Conservation (phyloP, 2,797 vertebrate species). For the Pseudomugil gertrudae region DNA sequence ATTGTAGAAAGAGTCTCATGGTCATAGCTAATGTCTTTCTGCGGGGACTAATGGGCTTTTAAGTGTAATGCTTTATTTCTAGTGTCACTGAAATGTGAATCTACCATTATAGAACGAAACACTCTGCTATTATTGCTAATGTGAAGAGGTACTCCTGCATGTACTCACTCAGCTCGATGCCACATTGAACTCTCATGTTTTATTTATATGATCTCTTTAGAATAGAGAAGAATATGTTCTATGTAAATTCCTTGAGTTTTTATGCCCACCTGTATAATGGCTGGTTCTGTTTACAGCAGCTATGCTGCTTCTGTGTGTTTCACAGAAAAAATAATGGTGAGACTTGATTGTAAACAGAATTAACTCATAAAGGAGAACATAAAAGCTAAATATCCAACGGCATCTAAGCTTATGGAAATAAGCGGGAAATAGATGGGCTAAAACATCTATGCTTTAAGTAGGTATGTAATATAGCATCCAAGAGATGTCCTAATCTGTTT, state of each 20-base stretch:
- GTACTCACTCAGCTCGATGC: conserved; percentile 20
- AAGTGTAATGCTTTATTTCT: conserved; percentile 69
- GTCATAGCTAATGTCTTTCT: conserved; percentile 59
- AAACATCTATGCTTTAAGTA: conserved; percentile 59
- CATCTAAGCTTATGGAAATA: conserved; percentile 36
- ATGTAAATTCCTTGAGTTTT: conserved; percentile 26
- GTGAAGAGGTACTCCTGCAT: conserved; percentile 41
- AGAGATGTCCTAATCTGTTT: conserved; percentile 54
- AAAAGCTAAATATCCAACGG: conserved; percentile 23
- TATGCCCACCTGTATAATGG: conserved; percentile 10
- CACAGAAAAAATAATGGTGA: conserved; percentile 8
- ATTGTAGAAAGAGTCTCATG: conserved; percentile 42
- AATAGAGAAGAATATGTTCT: conserved; percentile 32
- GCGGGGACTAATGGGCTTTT: conserved; percentile 74
- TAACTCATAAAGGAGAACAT: conserved; percentile 15
- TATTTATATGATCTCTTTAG: conserved; percentile 41
- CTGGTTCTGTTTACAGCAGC: background rate
- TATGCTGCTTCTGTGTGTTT: conserved; percentile 21
- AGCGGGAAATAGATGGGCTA: conserved; percentile 51
- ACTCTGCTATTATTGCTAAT: conserved; percentile 50
- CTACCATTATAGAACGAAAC: conserved; percentile 33
- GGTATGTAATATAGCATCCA: conserved; percentile 39
- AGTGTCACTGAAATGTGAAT: conserved; percentile 60
- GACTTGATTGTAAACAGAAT: conserved; percentile 15
- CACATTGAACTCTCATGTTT: conserved; percentile 25